Evolutionary conservation across 2,113 vertebrate genomes (phyloP).

Genomic region (Fregetta grallaria): DNA sequence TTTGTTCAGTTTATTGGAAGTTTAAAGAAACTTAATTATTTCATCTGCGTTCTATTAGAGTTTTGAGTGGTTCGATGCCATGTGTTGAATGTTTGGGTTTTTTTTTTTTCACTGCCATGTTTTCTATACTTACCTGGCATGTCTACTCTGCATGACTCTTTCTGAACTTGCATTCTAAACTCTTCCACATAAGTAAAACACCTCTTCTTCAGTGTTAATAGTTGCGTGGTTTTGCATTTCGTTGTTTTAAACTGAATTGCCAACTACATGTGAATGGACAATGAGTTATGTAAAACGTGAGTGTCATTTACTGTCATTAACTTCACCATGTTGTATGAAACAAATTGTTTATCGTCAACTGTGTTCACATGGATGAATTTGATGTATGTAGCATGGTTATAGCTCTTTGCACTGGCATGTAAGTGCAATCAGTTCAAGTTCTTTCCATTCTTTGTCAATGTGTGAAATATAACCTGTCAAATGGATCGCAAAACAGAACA

Average conservation of each 20-base stretch:
- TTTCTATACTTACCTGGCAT: neutral
- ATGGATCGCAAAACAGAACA: neutral
- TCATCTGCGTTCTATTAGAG: neutral
- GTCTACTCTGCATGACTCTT: neutral
- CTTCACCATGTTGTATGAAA: neutral
- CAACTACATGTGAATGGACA: neutral
- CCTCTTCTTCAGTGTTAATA: neutral
- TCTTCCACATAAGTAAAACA: neutral
- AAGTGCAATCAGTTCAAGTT: neutral
- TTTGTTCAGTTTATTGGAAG: neutral
- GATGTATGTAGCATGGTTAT: neutral
- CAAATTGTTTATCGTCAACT: neutral
- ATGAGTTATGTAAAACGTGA: neutral
- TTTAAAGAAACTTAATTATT: neutral
- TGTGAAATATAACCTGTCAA: neutral
- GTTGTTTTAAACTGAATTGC: neutral
- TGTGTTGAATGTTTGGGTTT: neutral
- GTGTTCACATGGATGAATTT: neutral
- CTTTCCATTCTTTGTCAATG: neutral
- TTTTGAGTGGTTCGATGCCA: neutral
- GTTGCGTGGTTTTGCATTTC: neutral
- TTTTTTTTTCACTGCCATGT: neutral
- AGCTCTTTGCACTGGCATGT: neutral
- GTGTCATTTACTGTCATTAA: neutral
- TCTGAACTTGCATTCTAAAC: neutral